Evolutionary conservation across 2,113 vertebrate genomes (phyloP).

Genomic region (Parotia lawesii): DNA sequence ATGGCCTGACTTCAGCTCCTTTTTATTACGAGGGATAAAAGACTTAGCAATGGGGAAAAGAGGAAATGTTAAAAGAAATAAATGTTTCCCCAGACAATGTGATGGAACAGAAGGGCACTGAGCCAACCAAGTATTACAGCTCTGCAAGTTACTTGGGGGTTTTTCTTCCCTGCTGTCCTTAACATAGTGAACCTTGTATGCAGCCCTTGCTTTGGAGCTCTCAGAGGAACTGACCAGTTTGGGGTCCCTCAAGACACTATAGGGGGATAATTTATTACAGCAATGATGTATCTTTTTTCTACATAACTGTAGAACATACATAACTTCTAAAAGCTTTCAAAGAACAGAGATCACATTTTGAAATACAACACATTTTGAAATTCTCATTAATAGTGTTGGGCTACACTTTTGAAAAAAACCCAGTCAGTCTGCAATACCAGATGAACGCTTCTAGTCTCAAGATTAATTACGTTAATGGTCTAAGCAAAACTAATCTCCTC

Average conservation of each 20-base stretch:
- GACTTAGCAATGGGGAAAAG: background rate
- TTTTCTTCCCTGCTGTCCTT: background rate
- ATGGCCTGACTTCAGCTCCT: background rate
- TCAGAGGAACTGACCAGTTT: background rate
- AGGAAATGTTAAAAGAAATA: background rate
- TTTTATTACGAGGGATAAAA: background rate
- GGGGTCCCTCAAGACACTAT: background rate
- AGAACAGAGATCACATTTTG: background rate
- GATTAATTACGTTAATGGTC: conserved; percentile 37
- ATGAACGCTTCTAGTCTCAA: conserved; percentile 21
- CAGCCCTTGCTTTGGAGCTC: background rate
- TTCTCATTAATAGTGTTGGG: background rate
- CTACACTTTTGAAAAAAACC: background rate
- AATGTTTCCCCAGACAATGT: background rate
- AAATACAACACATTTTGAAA: background rate
- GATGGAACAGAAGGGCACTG: background rate
- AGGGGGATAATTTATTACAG: background rate
- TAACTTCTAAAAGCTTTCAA: background rate
- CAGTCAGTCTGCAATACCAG: background rate
- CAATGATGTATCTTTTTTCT: background rate
- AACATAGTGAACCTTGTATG: background rate
- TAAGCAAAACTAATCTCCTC: conserved; percentile 55
- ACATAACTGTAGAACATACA: background rate
- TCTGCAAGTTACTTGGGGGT: background rate
- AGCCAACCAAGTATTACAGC: background rate